phyloP scores from a whole-genome alignment of 2,888 invertebrate genomes.

The Euzetes globulus region DNA sequence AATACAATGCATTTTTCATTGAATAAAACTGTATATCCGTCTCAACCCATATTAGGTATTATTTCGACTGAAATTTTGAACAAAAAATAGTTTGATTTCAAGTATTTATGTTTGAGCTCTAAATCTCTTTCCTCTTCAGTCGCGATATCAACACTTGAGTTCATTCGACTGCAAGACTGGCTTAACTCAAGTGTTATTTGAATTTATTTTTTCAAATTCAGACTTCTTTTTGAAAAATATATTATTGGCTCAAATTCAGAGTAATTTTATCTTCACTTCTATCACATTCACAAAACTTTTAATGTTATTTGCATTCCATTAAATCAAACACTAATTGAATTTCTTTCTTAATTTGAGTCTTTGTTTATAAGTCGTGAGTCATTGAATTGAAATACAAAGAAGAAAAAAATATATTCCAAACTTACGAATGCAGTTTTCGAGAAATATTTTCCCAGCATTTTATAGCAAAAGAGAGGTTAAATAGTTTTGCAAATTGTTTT shows the following conservation, averaged over 20 bases:
- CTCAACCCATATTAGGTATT: background rate
- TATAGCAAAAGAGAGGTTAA: too few relatives aligned
- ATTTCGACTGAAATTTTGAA: background rate
- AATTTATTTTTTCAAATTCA: background rate
- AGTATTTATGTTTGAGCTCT: background rate
- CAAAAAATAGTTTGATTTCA: background rate
- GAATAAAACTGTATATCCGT: too few relatives aligned
- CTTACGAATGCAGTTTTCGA: too few relatives aligned
- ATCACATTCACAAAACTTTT: background rate
- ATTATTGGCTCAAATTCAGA: background rate
- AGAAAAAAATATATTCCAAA: too few relatives aligned
- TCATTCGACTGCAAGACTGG: background rate
- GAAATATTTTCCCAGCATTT: too few relatives aligned
- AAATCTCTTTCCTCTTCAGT: background rate
- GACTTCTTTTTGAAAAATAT: background rate
- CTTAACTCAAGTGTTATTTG: constrained; percentile 11
- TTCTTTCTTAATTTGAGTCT: background rate
- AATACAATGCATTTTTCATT: background rate
- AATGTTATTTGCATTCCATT: background rate
- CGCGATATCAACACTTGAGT: constrained; percentile 5
- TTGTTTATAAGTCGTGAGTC: too few relatives aligned
- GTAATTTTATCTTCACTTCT: background rate
- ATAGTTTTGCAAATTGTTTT: too few relatives aligned
- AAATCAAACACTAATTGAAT: background rate
- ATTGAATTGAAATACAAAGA: too few relatives aligned